A percentile compares a stretch with the other conserved stretches of the same genome.
Conservation (phyloP, 2,797 vertebrate species). For the Cirrhinus mrigala region DNA sequence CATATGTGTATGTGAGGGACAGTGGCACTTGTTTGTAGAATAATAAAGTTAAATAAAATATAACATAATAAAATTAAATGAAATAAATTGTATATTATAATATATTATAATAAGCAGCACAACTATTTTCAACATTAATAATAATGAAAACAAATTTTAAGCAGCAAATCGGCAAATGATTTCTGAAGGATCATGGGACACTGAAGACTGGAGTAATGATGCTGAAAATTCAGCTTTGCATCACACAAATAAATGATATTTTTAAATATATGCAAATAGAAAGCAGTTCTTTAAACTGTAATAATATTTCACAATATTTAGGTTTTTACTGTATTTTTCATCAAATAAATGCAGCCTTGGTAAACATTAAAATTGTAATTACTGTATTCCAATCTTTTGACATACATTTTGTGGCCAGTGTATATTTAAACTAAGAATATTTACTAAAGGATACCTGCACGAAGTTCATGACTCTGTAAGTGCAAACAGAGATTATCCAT, state of each 20-base stretch:
- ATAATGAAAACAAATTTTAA: neutral
- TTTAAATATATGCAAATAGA: neutral
- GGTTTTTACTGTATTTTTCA: neutral
- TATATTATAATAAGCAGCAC: neutral
- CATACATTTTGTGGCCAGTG: neutral
- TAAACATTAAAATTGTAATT: too few species aligned
- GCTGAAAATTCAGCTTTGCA: neutral
- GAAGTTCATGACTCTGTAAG: constrained; percentile 21
- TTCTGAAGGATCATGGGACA: neutral
- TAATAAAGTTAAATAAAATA: too few species aligned
- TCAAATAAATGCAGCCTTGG: neutral
- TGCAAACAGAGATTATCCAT: constrained; percentile 54
- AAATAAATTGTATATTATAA: too few species aligned
- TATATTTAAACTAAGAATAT: neutral
- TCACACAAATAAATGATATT: neutral
- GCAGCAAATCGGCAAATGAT: neutral
- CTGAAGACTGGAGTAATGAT: neutral
- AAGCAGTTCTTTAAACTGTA: neutral
- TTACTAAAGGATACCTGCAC: neutral
- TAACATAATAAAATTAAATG: too few species aligned
- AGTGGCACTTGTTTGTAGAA: too few species aligned
- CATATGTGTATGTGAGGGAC: too few species aligned
- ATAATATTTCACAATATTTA: neutral
- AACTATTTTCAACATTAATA: neutral
- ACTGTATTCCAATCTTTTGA: neutral